Evolutionary conservation across 92 coral and sea anemone species (phyloP).

Genomic region (Parazoanthus swiftii): DNA sequence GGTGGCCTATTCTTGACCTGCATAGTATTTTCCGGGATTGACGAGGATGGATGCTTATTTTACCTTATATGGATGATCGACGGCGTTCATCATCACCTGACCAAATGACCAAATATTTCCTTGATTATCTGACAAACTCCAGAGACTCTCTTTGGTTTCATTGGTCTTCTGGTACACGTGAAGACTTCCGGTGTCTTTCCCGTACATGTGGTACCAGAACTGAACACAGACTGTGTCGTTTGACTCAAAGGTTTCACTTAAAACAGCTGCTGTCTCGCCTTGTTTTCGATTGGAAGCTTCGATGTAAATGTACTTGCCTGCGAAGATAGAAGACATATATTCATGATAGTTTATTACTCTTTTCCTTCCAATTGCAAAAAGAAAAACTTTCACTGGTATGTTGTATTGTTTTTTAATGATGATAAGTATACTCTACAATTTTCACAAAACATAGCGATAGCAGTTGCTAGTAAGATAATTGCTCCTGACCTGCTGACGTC

Average conservation of each 20-base stretch:
- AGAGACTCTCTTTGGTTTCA: constrained; percentile 45
- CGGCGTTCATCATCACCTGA: constrained; percentile 42
- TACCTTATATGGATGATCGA: constrained; percentile 22
- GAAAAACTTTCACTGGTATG: no score
- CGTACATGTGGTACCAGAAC: constrained; percentile 90
- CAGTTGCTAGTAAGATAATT: not conserved
- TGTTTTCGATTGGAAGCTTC: constrained; percentile 62
- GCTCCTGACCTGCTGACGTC: constrained; percentile 47
- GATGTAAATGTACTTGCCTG: constrained; percentile 70
- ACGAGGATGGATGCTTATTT: not conserved
- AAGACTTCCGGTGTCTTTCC: constrained; percentile 60
- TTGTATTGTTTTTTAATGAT: no score
- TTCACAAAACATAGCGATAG: no score
- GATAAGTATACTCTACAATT: no score
- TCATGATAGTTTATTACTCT: no score
- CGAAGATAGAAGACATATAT: not conserved
- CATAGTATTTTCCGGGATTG: no score
- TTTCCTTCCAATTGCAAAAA: no score
- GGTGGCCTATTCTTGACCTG: no score
- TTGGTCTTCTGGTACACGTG: constrained; percentile 48
- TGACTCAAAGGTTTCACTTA: constrained; percentile 42
- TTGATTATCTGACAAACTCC: constrained; percentile 61
- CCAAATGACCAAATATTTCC: constrained; percentile 74
- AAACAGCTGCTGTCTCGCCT: constrained; percentile 57
- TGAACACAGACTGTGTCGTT: constrained; percentile 60